A percentile compares a stretch with the other conserved stretches of the same genome.
Evolutionary conservation across 2,797 vertebrate species (phyloP).

Genomic region (Acropternis orthonyx): DNA sequence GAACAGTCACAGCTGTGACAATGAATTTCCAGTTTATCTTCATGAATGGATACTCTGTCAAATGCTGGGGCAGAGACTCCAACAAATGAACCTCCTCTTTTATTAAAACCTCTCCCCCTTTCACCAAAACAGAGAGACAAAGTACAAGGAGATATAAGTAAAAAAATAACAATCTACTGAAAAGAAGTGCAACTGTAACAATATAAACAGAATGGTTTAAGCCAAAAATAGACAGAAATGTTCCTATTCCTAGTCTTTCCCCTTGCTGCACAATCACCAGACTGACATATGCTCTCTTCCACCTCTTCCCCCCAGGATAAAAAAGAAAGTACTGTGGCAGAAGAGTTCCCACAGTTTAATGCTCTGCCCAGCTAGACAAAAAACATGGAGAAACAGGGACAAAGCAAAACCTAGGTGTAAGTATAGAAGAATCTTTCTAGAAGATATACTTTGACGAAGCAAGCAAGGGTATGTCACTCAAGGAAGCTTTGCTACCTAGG

Average conservation of each 20-base stretch:
- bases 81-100: neutral
- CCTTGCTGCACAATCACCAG: neutral
- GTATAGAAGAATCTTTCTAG: neutral
- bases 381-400: neutral
- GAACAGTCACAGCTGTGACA: neutral
- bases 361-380: neutral
- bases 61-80: neutral
- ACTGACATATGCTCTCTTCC: neutral
- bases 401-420: neutral
- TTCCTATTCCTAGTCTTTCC: neutral
- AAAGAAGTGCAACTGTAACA: neutral
- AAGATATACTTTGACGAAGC: neutral
- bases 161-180: neutral
- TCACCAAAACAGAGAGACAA: neutral
- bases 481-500: neutral
- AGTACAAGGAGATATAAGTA: neutral
- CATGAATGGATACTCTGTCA: neutral
- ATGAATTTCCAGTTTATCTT: neutral
- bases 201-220: neutral
- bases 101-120: neutral
- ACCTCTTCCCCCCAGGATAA: neutral
- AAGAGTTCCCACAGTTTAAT: neutral
- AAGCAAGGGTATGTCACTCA: neutral
- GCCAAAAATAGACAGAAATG: neutral
- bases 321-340: neutral